Conservation (phyloP, 1,140 invertebrate genomes). For the Colletes latitarsis region DNA sequence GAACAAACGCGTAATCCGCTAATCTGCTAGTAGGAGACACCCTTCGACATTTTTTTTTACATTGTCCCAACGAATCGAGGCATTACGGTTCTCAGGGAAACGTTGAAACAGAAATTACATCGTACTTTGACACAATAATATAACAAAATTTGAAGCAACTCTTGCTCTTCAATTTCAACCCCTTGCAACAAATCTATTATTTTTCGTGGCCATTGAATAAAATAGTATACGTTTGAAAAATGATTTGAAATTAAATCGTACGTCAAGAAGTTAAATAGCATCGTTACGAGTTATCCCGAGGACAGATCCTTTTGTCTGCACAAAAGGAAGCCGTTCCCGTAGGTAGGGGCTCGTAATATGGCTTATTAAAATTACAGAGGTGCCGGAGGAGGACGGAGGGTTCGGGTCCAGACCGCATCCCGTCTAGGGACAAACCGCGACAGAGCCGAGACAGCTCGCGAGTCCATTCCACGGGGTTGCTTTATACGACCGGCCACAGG, state of each 20-base stretch:
- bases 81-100: background rate
- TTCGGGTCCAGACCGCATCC: conserved; percentile 71
- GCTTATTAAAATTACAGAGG: conserved; percentile 81
- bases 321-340: conserved; percentile 67
- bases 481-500: conserved; percentile 69
- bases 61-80: background rate
- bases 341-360: conserved; percentile 73
- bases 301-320: background rate
- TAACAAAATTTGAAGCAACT: no score
- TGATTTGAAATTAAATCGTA: no score
- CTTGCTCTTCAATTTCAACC: no score
- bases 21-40: conserved; percentile 31
- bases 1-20: conserved; percentile 69
- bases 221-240: no score
- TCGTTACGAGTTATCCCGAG: conserved; percentile 61
- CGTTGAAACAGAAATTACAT: background rate
- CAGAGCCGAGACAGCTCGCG: conserved; percentile 62
- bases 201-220: no score
- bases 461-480: conserved; percentile 65
- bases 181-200: no score
- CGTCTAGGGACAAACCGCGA: conserved; percentile 73
- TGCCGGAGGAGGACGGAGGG: conserved; percentile 25
- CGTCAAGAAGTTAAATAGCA: no score
- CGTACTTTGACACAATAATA: no score
- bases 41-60: conserved; percentile 1